Evolutionary conservation across 1,140 invertebrate genomes (phyloP).

Genomic region (Platyscapa corneri): DNA sequence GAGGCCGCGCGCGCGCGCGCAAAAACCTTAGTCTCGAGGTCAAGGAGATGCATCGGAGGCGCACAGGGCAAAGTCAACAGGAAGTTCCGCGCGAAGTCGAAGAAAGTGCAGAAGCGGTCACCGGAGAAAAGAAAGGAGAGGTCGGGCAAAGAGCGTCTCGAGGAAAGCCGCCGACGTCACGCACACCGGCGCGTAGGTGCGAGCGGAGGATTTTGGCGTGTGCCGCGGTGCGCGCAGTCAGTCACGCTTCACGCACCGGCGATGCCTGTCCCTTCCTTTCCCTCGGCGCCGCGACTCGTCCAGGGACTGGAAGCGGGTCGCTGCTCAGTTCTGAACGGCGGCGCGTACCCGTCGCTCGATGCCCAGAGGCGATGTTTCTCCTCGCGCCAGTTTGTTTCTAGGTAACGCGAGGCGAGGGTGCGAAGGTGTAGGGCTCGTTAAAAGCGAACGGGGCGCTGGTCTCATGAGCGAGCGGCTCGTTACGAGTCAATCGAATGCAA

Average conservation of each 20-base stretch:
- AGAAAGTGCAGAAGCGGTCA: too few species aligned
- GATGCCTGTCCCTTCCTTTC: slow-evolving; percentile 72
- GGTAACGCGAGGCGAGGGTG: slow-evolving; percentile 17
- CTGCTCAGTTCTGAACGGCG: neutral
- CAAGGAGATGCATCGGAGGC: too few species aligned
- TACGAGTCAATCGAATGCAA: neutral
- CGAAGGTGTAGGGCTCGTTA: neutral
- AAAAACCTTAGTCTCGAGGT: too few species aligned
- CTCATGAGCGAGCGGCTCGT: too few species aligned
- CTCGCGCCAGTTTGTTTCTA: neutral
- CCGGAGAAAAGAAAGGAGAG: neutral
- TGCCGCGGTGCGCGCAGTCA: slow-evolving; percentile 68
- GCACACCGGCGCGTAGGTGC: neutral
- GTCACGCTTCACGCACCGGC: slow-evolving; percentile 73
- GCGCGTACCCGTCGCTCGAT: neutral
- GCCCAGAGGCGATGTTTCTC: neutral
- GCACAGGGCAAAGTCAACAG: too few species aligned
- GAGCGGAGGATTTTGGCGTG: slow-evolving; percentile 68
- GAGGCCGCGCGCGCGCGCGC: too few species aligned
- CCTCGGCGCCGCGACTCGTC: neutral
- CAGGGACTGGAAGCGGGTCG: neutral
- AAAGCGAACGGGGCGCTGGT: neutral
- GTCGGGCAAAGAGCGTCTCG: neutral
- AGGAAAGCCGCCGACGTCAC: neutral
- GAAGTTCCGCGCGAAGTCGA: too few species aligned